Base-by-base conservation (phyloP, 2,888 invertebrate species). In the Heliconius hortense region DNA sequence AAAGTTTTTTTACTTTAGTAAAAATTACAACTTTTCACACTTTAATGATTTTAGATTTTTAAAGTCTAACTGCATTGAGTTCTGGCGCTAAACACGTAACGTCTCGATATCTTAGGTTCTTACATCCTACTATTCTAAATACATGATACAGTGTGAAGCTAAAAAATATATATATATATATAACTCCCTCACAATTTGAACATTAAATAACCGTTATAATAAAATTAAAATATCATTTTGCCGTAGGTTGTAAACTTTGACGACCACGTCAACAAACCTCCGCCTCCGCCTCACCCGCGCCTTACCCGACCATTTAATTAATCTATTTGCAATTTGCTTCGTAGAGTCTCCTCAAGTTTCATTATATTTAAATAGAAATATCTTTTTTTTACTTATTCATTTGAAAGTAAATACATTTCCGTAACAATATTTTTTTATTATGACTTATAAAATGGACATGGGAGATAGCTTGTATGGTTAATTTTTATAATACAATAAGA, bases 261-360 rank as follows among this genome's bases (percentile, higher is more conserved):
- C 26, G 28, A 62, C 26, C 28, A 18, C 62, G 15, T 62, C 62
- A 18, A 62, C 62, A 62, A 15, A 15, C 28, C 26, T 8, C 62
- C 62, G 62, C 62, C 18, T 2, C 26, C 18, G 0, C 2, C 18
- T 48, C 18, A 35, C 31, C 31, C 31, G 31, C 43, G 15, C 43
- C 43, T 43, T 5, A 18, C 48, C 48, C 48, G 18, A 62, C 28
- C 28, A 3, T 62, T 62, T 21, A 62, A 31, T 31, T 31, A 28
- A 62, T 62, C 62, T 62, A 62, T 56, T 56, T 56, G n/a, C 62
- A 62, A 62, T 28, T 62, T 62, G 21, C 62, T 48, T 48, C 18
- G 18, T 48, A 48, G 18, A 48, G 26, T 60, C 60, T 26, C 13
- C 1, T 62, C 62, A 4, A 7, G 28, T 62, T 28, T 31, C 28